Base-by-base conservation (phyloP, 2,888 invertebrate species). In the Mayetiola destructor region DNA sequence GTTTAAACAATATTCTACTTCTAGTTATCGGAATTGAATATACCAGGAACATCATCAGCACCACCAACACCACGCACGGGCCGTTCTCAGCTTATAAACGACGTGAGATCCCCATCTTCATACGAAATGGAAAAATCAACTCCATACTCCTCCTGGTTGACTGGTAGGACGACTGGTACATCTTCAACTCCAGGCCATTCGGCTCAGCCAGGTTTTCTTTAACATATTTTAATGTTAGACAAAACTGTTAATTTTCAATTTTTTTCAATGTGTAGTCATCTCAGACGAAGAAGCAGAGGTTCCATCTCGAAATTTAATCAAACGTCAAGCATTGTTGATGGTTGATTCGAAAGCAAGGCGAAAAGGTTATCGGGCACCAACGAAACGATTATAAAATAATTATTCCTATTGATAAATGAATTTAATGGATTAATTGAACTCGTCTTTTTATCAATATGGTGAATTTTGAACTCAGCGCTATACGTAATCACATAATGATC, bases 281-380 rank as follows among this genome's bases (percentile, higher is more conserved):
- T 81, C 85, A 0, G 88, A 88, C 59, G 88, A 88, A 61, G 88
- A 88, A 65, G 88, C 85, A 61, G 89, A 89, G 66, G 84, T 89
- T 42, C 88, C 89, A 1, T 85, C 88, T 0, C 77, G 89, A 55
- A 82, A 80, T 60, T 82, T 80, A 67, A 72, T 90, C 59, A 90
- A 89, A 72, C 76, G 87, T 59, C 89, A 89, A 68, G 88, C 89
- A 0, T 86, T 88, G 66, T 70, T 89, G 20, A 85, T 90, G 52
- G 80, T 89, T 2, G 89, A 90, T 68, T 84, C 88, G 8, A 88
- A 88, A 67, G 84, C 84, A 61, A 76, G 88, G 35, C 77, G 88
- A 55, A 88, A 87, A 68, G 84, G 84, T 6, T 80, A 83, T 64
- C 69, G 82, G 57, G 67, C 76, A 6, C 29, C 56, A 39, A 2